These are phyloP conservation scores for Drosophila aff. DNA, from an alignment of 1,140 invertebrate species.

Conservation along the genomic window DNA sequence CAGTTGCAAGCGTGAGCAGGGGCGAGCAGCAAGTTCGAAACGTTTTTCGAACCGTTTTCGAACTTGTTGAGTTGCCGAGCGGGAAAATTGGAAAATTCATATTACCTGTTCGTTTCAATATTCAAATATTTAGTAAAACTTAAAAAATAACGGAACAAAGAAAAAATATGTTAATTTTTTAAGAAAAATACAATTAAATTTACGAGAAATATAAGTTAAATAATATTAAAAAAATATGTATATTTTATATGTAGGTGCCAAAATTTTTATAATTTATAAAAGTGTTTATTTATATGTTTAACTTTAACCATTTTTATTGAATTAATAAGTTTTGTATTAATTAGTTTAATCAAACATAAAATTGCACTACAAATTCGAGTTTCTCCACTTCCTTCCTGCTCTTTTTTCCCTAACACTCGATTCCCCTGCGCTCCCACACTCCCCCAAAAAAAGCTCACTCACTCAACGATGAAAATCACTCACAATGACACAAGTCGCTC, in stretches of 20 bases:
- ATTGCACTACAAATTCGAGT: too few relatives aligned
- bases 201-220: background rate
- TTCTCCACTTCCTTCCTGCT: background rate
- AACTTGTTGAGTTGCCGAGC: slow-evolving; percentile 39
- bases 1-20: slow-evolving; percentile 63
- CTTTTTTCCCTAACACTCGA: background rate
- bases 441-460: slow-evolving; percentile 25
- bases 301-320: background rate
- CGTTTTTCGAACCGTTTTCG: slow-evolving; percentile 40
- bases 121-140: background rate
- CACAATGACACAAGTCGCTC: slow-evolving; percentile 42
- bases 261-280: background rate
- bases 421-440: background rate
- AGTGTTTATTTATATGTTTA: background rate
- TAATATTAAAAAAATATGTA: background rate
- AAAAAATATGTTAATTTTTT: background rate
- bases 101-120: background rate
- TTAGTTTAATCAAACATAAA: background rate
- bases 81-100: background rate
- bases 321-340: background rate
- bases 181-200: background rate
- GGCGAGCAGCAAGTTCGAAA: slow-evolving; percentile 64
- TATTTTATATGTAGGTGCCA: too few relatives aligned
- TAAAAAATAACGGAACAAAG: accelerated
- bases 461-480: slow-evolving; percentile 19